Percentiles rank a stretch among this genome's conserved stretches.
Conservation (phyloP, 2,888 invertebrate species). For the Meta bourneti region DNA sequence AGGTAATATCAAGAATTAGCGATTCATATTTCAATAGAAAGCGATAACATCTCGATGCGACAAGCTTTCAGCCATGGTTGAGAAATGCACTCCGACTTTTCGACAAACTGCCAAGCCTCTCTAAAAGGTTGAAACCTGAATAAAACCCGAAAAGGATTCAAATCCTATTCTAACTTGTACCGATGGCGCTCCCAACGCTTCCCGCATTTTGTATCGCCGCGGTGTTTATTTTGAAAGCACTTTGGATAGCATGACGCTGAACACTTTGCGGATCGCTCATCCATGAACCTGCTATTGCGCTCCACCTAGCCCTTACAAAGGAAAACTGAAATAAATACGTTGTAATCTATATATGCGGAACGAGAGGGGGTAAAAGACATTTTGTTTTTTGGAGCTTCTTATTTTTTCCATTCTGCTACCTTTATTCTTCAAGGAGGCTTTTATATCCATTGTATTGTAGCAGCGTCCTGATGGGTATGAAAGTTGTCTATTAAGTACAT, state of each 20-base stretch:
- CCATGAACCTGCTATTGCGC: constrained; percentile 40
- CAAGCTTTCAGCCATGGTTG: no score
- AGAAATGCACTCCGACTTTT: no score
- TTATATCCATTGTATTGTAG: constrained; percentile 39
- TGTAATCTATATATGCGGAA: constrained; percentile 64
- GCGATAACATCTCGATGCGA: no score
- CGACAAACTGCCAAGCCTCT: no score
- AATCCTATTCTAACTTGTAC: constrained; percentile 6
- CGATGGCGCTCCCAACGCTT: background rate
- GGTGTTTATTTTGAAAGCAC: constrained; percentile 50
- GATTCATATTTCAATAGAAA: no score
- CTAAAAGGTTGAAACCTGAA: no score
- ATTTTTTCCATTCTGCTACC: background rate
- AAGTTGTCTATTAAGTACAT: constrained; percentile 68
- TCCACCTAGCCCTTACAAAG: constrained; percentile 57
- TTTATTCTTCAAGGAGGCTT: constrained; percentile 25
- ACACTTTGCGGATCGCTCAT: constrained; percentile 34
- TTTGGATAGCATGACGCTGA: constrained; percentile 38
- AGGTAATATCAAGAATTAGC: no score
- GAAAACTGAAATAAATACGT: constrained; percentile 70
- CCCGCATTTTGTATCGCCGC: background rate
- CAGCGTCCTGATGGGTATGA: constrained; percentile 27
- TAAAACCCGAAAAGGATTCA: no score
- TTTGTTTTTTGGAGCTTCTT: background rate
- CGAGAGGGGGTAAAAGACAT: background rate